These are phyloP conservation scores for Malurus splendens DNA, from an alignment of 2,797 vertebrate genomes.

Conservation along the genomic window DNA sequence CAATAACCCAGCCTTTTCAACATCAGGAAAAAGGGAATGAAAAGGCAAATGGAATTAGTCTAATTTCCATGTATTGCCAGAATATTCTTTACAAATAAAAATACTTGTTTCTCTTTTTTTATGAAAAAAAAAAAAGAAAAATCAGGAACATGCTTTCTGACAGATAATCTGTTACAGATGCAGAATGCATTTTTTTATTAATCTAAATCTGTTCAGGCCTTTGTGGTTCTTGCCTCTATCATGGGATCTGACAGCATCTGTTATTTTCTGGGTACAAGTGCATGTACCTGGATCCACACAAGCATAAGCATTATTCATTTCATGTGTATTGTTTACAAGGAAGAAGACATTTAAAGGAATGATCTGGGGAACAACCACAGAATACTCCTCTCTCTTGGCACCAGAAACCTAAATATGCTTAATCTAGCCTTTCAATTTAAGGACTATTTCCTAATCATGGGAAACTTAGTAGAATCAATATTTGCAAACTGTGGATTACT, in stretches of 20 bases:
- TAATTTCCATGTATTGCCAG: not conserved
- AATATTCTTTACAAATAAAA: not conserved
- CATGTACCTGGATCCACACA: not conserved
- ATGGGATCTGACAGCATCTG: not conserved
- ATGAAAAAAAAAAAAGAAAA: not conserved
- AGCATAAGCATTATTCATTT: not conserved
- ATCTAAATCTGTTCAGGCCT: not conserved
- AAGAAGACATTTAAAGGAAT: not conserved
- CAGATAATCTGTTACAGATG: not conserved
- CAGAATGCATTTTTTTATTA: not conserved
- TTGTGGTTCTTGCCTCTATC: not conserved
- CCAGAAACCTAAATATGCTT: not conserved
- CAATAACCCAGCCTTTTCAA: not conserved
- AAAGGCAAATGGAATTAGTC: not conserved
- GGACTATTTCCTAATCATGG: not conserved
- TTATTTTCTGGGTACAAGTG: not conserved
- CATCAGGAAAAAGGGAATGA: not conserved
- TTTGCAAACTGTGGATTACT: not conserved
- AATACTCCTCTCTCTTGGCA: not conserved
- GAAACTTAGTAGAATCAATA: not conserved
- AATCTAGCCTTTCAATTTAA: not conserved
- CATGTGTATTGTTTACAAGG: not conserved
- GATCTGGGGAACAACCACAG: not conserved
- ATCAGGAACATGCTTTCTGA: not conserved
- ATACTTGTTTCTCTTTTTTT: not conserved